Base-by-base conservation (phyloP, 2,113 vertebrate species). In the Spilogale gracilis region DNA sequence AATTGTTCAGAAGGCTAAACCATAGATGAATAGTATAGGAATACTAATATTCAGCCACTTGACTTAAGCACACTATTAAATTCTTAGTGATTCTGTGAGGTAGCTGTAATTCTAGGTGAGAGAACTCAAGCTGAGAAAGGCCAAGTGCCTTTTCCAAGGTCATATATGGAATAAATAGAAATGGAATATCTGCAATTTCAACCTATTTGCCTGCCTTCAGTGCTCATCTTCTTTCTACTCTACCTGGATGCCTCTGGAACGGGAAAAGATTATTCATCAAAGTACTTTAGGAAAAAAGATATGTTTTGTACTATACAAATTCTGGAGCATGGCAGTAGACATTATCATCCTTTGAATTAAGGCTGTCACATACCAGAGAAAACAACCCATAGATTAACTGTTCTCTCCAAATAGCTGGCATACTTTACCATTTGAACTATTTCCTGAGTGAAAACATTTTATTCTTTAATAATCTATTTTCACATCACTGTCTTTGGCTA, bases 381-480 rank as follows among this genome's bases (percentile, higher is more conserved):
- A 86, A 95, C 80, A 97, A 85, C 12, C 38, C 60, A 56, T 32
- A 95, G 95, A 92, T 63, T 83, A 95, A 88, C 91, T 89, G 73
- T 94, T 79, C n/a, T 87, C 23, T 97, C 74, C 92, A 71, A 78
- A 69, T 25, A 81, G 52, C 60, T 54, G 73, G 48, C 71, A 54
- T 52, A 60, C 32, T 67, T 90, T 88, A 58, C 45, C 17, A 95
- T 86, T 78, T 95, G 91, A 95, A 76, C 52, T 83, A 23, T 48
- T 94, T 91, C 32, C 56, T 81, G 67, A 92, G 69, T 88, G 25
- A 96, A 92, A 96, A 27, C 63, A 54, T 95, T 83, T 92, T 79
- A 74, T 50, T 89, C 97, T 81, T 84, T 76, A 84, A 95, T 90
- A 91, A 96, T 95, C 67, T 89, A 10, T 56, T 45, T 95, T 93